Base-by-base conservation (phyloP, 2,113 vertebrate species). In the Mus musculus region DNA sequence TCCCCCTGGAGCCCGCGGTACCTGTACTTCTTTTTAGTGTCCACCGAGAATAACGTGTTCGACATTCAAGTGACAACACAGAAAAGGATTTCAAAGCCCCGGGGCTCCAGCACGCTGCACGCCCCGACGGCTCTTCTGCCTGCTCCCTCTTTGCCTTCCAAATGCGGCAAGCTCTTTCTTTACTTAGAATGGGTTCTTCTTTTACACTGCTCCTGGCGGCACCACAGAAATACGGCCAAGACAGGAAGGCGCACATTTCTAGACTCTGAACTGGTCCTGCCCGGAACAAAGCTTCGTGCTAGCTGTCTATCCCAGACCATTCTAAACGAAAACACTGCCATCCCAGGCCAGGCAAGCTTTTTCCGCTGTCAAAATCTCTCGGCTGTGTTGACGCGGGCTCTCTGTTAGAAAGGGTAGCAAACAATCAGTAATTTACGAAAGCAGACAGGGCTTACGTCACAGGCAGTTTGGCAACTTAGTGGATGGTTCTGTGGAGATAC, bases 11-110 rank as follows among this genome's bases (percentile, higher is more conserved):
- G 93, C 7, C 88, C 86, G 82, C 46, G 52, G 95, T 95, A 97
- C 90, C 95, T 96, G 91, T 88, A 69, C 75, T 98, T 63, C 97
- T 91, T 95, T 96, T 96, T 92, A 92, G n/a, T 90, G 97, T 97
- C 90, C 97, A 96, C 92, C 80, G 95, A 98, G 91, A 96, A 98
- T 96, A 96, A 96, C 80, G 96, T 80, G 28, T 96, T 97, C 95
- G 94, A 96, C 95, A 92, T 89, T 94, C 87, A 95, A 97, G 95
- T 96, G 94, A 98, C 96, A 96, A 97, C 93, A 46, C 61, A 95
- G 88, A 19, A 94, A 87, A 97, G 46, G 92, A 94, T 95, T 98
- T 97, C 72, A 36, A 96, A 94, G 96, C 93, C 95, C 93, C 46
- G 1, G 8, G 86, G 96, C 46, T 54, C 96, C 24, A 13, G 90